phyloP scores from a whole-genome alignment of 2,113 vertebrate genomes.

The Phoxinus phoxinus region DNA sequence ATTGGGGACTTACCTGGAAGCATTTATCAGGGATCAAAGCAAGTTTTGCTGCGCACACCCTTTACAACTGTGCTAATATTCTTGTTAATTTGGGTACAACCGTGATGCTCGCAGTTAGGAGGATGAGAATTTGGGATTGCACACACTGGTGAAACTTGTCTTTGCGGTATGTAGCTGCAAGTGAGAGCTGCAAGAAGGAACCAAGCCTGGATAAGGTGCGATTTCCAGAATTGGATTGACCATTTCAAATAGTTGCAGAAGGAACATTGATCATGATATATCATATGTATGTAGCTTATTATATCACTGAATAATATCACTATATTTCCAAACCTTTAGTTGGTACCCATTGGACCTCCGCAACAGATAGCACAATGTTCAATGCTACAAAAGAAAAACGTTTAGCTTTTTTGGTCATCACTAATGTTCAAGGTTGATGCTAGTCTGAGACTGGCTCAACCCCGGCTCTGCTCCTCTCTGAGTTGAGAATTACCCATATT shows the following conservation, averaged over 20 bases:
- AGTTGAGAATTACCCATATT: not conserved
- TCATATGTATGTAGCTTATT: not conserved
- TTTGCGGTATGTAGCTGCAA: not conserved
- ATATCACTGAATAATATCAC: not conserved
- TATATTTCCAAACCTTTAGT: not conserved
- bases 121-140: not conserved
- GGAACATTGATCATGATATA: not conserved
- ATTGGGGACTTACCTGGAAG: not conserved
- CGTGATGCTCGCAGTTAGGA: not conserved
- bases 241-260: not conserved
- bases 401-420: no score
- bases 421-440: not conserved
- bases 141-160: not conserved
- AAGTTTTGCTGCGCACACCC: not conserved
- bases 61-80: not conserved
- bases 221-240: not conserved
- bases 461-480: not conserved
- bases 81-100: not conserved
- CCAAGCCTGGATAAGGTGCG: not conserved
- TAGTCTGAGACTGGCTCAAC: not conserved
- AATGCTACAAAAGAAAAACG: not conserved
- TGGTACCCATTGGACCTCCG: not conserved
- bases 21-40: conserved; percentile 26
- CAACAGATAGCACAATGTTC: not conserved
- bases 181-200: not conserved